Evolutionary conservation across 2,888 invertebrate species (phyloP), one percentile per base, ranked within the genome.

Genomic region (Ametastegia equiseti): DNA sequence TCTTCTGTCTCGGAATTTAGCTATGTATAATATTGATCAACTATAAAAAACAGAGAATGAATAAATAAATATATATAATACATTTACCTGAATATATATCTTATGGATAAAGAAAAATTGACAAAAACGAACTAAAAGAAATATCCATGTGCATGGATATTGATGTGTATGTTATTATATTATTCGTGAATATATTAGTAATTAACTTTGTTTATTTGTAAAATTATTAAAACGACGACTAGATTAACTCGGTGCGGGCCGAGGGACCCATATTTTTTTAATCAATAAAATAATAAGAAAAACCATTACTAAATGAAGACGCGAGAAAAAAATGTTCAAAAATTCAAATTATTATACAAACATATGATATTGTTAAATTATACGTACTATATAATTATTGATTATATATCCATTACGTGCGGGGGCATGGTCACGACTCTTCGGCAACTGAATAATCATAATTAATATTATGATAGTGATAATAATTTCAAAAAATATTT

Each of bases 51-150:
- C 82, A 69, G 57, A 80, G 13, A 60, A 73, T 27, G 47, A 63
- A 7, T 80, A 73, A 83, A 82, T 19, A 77, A 57, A 82, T 83
- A 85, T 85, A 84, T 73, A 84, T 83, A n/a, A n/a, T n/a, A n/a
- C n/a, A n/a, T n/a, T n/a, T n/a, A n/a, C n/a, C n/a, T n/a, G n/a
- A n/a, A n/a, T n/a, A n/a, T n/a, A n/a, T n/a, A n/a, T n/a, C n/a
- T n/a, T n/a, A n/a, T n/a, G n/a, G n/a, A n/a, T n/a, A n/a, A n/a
- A n/a, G n/a, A n/a, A n/a, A n/a, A n/a, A n/a, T n/a, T n/a, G n/a
- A n/a, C n/a, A n/a, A n/a, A n/a, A n/a, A n/a, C n/a, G n/a, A n/a
- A n/a, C n/a, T n/a, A n/a, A n/a, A n/a, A n/a, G n/a, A n/a, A n/a
- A n/a, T n/a, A n/a, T n/a, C n/a, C n/a, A n/a, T n/a, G n/a, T n/a